A percentile compares a stretch with the other conserved stretches of the same genome.
Conservation (phyloP, 2,113 vertebrate species). For the Tympanuchus pallidicinctus region DNA sequence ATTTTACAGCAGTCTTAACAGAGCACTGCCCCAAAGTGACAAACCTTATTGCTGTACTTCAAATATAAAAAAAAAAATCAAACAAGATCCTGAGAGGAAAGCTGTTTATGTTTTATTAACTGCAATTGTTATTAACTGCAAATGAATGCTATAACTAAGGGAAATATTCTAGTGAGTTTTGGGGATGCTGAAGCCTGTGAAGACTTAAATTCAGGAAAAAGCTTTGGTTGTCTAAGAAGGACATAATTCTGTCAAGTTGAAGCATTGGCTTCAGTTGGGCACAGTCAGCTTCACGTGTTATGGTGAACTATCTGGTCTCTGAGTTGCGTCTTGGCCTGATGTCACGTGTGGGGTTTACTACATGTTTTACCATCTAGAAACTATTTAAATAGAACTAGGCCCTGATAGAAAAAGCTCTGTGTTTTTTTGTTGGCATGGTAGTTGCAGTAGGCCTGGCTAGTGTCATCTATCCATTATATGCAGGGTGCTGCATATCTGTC, state of each 20-base stretch:
- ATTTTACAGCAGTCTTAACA: neutral
- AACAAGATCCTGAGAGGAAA: neutral
- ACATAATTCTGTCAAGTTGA: neutral
- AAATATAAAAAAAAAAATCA: neutral
- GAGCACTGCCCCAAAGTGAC: neutral
- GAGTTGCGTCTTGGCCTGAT: neutral
- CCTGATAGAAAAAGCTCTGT: neutral
- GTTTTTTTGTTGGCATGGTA: fast-evolving
- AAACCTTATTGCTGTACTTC: neutral
- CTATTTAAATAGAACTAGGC: neutral
- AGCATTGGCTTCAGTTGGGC: neutral
- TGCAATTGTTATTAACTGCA: neutral
- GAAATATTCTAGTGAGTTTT: neutral
- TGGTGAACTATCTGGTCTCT: neutral
- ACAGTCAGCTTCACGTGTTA: neutral
- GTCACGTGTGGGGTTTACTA: fast-evolving
- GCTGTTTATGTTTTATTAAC: neutral
- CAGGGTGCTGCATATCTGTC: fast-evolving
- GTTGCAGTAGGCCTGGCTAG: neutral
- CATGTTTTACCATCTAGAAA: neutral
- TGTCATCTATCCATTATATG: neutral
- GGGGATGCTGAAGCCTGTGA: neutral
- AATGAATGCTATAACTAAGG: neutral
- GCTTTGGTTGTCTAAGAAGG: neutral
- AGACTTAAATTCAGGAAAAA: neutral